Evolutionary conservation across 2,113 vertebrate species (phyloP), one percentile per base, ranked within the genome.

Genomic region (Aleadryas rufinucha): DNA sequence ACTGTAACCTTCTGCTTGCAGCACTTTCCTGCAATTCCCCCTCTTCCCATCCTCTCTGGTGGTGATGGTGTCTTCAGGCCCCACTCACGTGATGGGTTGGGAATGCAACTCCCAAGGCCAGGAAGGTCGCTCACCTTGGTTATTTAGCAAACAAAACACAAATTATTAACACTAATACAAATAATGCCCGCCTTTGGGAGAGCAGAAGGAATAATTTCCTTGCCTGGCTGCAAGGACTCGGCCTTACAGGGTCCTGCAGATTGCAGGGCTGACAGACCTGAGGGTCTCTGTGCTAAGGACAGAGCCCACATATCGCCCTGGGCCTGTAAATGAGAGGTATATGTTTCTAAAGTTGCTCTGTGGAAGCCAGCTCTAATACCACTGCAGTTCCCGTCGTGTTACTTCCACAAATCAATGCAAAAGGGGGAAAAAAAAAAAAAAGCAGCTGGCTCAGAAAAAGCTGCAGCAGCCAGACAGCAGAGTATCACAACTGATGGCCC

Each of bases 141-240:
- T 93, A 85, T 89, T 77, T 71, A 89, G 77, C 91, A 87, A 96
- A 69, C 66, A 86, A 30, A 47, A 59, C 56, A 84, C 37, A 44
- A 93, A 95, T 97, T 88, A 97, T 96, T 97, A 96, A 97, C 94
- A 33, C 49, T 61, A 94, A 86, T 87, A 86, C 90, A 95, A 97
- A 96, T 84, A 96, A 66, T 6, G 7, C 6, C n/a, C 6, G 9
- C 0, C 0, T 54, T 6, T 59, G 53, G 35, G 75, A 81, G 22
- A 82, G 52, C 30, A 82, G 80, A 30, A 81, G 23, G 61, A 89
- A 56, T 10, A 5, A 8, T 49, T 68, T 75, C 41, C 44, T 30
- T 49, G 47, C 33, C 28, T 31, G 50, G 21, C 16, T 68, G 26
- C 4, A 11, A 41, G 52, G 65, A 72, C 47, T 37, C 3, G 10